Evolutionary conservation across 1,140 invertebrate genomes (phyloP).

Genomic region (Octopus sinensis): DNA sequence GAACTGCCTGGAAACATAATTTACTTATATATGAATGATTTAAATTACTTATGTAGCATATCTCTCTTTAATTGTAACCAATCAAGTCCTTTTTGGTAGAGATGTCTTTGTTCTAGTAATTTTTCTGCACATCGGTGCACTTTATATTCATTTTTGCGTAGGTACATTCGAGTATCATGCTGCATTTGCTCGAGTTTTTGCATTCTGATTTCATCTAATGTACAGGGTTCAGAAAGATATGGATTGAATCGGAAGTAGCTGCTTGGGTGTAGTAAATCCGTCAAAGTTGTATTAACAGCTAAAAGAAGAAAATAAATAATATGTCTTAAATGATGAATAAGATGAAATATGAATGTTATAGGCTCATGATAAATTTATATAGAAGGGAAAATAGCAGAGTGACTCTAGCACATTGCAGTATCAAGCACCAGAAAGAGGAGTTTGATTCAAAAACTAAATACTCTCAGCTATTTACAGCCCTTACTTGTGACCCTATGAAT

Average conservation of each 20-base stretch:
- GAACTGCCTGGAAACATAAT: no score
- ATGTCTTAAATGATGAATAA: not conserved
- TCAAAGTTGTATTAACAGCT: conserved; percentile 71
- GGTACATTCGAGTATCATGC: conserved; percentile 69
- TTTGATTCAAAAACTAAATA: no score
- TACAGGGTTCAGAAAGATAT: conserved; percentile 76
- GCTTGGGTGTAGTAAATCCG: conserved; percentile 74
- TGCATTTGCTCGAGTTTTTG: conserved; percentile 59
- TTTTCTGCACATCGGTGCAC: conserved; percentile 63
- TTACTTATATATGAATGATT: no score
- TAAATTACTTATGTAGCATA: not conserved
- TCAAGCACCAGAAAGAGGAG: no score
- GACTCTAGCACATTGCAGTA: not conserved
- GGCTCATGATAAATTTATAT: not conserved
- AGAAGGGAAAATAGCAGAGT: not conserved
- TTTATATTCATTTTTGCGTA: conserved; percentile 72
- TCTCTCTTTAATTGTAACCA: conserved; percentile 16
- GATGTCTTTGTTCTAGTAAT: conserved; percentile 53
- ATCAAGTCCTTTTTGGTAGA: conserved; percentile 33
- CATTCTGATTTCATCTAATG: conserved; percentile 78
- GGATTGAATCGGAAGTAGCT: conserved; percentile 89
- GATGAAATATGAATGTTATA: not conserved
- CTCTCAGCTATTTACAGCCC: no score
- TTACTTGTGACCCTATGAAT: no score
- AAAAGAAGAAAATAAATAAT: conserved; percentile 23